phyloP scores from a whole-genome alignment of 64 coral and sea anemone genomes.

The Stichodactyla mertensii region DNA sequence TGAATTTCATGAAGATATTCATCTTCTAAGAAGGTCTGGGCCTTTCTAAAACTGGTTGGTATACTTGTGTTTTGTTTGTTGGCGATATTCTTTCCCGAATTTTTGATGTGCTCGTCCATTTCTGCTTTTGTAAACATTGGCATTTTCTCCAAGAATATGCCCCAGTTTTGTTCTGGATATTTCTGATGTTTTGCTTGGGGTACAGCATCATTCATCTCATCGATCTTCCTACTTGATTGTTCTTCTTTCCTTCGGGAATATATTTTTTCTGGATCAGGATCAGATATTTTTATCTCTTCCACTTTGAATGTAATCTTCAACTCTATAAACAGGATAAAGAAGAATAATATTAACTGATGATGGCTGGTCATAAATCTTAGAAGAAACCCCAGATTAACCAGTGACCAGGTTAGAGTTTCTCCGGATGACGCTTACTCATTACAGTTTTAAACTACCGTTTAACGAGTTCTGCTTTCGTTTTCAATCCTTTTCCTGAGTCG shows the following conservation, averaged over 20 bases:
- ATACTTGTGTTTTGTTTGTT: slow-evolving; percentile 32
- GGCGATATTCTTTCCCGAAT: slow-evolving; percentile 46
- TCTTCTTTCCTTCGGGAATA: slow-evolving; percentile 41
- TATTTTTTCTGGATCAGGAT: slow-evolving; percentile 38
- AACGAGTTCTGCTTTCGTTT: slow-evolving; percentile 64
- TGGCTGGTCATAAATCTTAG: too few species aligned
- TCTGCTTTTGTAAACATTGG: slow-evolving; percentile 37
- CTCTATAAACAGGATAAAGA: neutral
- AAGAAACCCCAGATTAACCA: too few species aligned
- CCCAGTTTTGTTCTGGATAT: slow-evolving; percentile 12
- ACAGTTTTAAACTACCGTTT: neutral
- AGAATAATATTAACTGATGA: neutral
- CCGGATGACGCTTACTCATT: too few species aligned
- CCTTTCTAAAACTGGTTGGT: slow-evolving; percentile 47
- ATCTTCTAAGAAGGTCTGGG: slow-evolving; percentile 26
- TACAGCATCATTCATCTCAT: neutral
- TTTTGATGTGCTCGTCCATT: slow-evolving; percentile 34
- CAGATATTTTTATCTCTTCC: slow-evolving; percentile 31
- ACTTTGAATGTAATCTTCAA: slow-evolving; percentile 39
- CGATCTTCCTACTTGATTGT: neutral
- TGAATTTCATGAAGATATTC: slow-evolving; percentile 49
- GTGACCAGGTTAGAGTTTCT: too few species aligned
- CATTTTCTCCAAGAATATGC: slow-evolving; percentile 45
- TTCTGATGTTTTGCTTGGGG: slow-evolving; percentile 9
- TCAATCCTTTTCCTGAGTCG: slow-evolving; percentile 38